Conservation (phyloP, 2,113 vertebrate genomes). For the Seriola rivoliana region DNA sequence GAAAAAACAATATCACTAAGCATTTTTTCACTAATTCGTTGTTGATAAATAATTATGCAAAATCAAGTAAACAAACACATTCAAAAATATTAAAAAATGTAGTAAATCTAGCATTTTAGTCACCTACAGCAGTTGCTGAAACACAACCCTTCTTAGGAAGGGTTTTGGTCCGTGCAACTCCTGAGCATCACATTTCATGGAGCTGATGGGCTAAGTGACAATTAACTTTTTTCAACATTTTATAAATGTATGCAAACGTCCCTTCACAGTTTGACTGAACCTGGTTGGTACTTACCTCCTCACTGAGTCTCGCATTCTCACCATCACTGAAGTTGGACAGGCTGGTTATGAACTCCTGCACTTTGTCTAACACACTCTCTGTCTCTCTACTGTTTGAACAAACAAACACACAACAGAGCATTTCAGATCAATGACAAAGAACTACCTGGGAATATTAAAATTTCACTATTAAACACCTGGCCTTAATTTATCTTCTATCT, state of each 20-base stretch:
- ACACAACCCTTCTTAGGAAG: neutral
- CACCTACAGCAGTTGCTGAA: neutral
- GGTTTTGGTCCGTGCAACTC: neutral
- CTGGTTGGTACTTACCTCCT: constrained; percentile 71
- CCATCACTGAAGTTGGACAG: constrained; percentile 72
- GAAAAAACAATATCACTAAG: too few relatives aligned
- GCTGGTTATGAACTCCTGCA: constrained; percentile 68
- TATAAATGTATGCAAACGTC: neutral
- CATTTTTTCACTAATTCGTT: too few relatives aligned
- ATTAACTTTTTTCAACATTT: neutral
- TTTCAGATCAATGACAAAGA: neutral
- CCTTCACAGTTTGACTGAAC: neutral
- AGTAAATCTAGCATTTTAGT: neutral
- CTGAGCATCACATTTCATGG: neutral
- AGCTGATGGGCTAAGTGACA: neutral
- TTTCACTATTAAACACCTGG: neutral
- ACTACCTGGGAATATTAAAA: neutral
- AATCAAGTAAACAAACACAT: neutral
- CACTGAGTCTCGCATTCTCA: constrained; percentile 75
- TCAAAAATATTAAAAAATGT: neutral
- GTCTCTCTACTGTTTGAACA: constrained; percentile 66
- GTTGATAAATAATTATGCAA: neutral
- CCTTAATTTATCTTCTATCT: neutral
- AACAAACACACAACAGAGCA: constrained; percentile 15
- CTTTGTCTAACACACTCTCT: constrained; percentile 51